Base-by-base conservation (phyloP, 2,888 invertebrate genomes). In the Ophion ellenae region DNA sequence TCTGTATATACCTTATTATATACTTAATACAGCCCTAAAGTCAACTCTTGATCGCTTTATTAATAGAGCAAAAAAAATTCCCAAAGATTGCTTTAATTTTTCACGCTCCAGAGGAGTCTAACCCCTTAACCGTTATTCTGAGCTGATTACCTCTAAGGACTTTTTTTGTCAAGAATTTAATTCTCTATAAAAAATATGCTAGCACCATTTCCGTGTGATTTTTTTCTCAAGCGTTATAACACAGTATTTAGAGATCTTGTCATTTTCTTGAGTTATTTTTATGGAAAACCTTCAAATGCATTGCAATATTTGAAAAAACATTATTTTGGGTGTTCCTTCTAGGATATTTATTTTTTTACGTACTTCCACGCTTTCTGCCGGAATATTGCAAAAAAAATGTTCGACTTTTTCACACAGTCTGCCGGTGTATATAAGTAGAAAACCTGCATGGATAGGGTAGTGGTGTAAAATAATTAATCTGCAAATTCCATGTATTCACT, bases 311-410 rank as follows among this genome's bases (percentile, higher is more conserved):
- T 7, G 61, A 61, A 61, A 61, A 61, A 61, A 61, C 61, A 61
- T 61, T 61, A 61, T 61, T 61, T 61, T 61, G 61, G 24, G 61
- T 61, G 9, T 61, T 61, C 61, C 61, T 61, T 61, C 61, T 20
- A 57, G 20, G 24, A 61, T 61, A 61, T 61, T 61, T 24, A 17
- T 61, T 61, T 61, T 61, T 61, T n/a, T 20, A 61, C 7, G 1
- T 61, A 20, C 17, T 61, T 61, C 20, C 9, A 61, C 9, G 24
- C 6, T 61, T 20, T 61, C n/a, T 20, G 20, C 61, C 36, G 36
- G 36, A 36, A 36, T 4, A 36, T 36, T 36, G 36, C 36, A 4
- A 36, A 61, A 57, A 61, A 61, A 28, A 28, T 2, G 36, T 17
- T 61, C 61, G 61, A 61, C 61, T 61, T 61, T 61, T 61, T 61